Evolutionary conservation across 2,888 invertebrate species (phyloP).

Genomic region (Diploptera punctata): DNA sequence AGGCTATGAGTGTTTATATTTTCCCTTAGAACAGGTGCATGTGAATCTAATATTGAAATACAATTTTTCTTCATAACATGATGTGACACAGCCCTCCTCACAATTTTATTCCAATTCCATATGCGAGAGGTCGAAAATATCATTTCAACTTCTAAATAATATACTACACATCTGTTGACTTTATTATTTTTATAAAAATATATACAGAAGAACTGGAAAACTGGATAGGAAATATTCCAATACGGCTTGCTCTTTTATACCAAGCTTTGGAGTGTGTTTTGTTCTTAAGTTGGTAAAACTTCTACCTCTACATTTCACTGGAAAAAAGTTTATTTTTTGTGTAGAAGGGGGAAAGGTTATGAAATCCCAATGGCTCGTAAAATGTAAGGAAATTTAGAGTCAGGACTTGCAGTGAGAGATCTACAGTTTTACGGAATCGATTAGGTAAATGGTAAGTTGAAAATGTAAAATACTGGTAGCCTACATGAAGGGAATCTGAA

Average conservation of each 20-base stretch:
- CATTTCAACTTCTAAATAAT: constrained; percentile 20
- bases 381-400: constrained; percentile 41
- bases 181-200: constrained; percentile 26
- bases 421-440: constrained; percentile 33
- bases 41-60: no score
- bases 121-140: background rate
- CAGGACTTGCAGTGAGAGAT: constrained; percentile 21
- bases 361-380: constrained; percentile 43
- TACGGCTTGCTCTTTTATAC: constrained; percentile 15
- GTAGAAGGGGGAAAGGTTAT: constrained; percentile 32
- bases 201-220: constrained; percentile 29
- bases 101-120: constrained; percentile 3
- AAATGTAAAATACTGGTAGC: background rate
- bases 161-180: constrained; percentile 36
- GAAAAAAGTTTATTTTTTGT: constrained; percentile 24
- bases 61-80: background rate
- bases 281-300: background rate
- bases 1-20: no score
- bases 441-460: constrained; percentile 33
- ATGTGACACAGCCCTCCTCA: background rate
- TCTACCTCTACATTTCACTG: constrained; percentile 33
- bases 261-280: background rate
- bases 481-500: background rate
- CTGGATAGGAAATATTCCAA: constrained; percentile 9
- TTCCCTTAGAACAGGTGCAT: no score